A percentile compares a stretch with the other conserved stretches of the same genome.
phyloP scores from a whole-genome alignment of 2,888 invertebrate genomes.

The Meandrusa payeni region DNA sequence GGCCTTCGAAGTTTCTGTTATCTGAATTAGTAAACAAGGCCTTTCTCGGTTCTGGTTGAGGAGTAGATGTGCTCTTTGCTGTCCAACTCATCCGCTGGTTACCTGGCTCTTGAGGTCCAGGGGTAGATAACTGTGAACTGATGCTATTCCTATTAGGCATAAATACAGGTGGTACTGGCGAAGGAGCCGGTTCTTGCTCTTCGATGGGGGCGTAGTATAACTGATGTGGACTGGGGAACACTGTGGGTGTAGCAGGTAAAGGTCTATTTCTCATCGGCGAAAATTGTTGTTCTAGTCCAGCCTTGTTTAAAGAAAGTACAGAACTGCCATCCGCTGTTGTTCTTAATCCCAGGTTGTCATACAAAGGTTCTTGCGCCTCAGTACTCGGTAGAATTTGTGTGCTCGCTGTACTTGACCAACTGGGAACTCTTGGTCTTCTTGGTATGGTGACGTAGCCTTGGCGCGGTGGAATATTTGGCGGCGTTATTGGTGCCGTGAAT shows the following conservation, averaged over 20 bases:
- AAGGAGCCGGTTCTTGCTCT: slow-evolving; percentile 74
- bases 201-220: slow-evolving; percentile 77
- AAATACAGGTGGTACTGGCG: slow-evolving; percentile 68
- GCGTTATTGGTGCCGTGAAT: slow-evolving; percentile 82
- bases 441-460: slow-evolving; percentile 94
- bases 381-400: slow-evolving; percentile 72
- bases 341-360: slow-evolving; percentile 91
- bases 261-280: slow-evolving; percentile 84
- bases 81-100: slow-evolving; percentile 75
- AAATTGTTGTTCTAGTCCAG: slow-evolving; percentile 76
- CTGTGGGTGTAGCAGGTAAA: slow-evolving; percentile 82
- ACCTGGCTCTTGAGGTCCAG: slow-evolving; percentile 74
- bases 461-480: slow-evolving; percentile 85
- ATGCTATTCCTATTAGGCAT: slow-evolving; percentile 69
- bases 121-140: slow-evolving; percentile 68
- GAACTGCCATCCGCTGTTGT: slow-evolving; percentile 94
- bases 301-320: slow-evolving; percentile 87
- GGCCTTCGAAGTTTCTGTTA: slow-evolving; percentile 52
- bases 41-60: slow-evolving; percentile 68
- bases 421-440: slow-evolving; percentile 89
- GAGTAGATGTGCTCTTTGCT: slow-evolving; percentile 73
- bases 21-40: slow-evolving; percentile 53
- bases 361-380: slow-evolving; percentile 87
- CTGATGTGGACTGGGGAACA: slow-evolving; percentile 65
- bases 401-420: slow-evolving; percentile 87